Evolutionary conservation across 2,797 vertebrate genomes (phyloP), one percentile per base, ranked within the genome.

Genomic region (Aulostomus chinensis): DNA sequence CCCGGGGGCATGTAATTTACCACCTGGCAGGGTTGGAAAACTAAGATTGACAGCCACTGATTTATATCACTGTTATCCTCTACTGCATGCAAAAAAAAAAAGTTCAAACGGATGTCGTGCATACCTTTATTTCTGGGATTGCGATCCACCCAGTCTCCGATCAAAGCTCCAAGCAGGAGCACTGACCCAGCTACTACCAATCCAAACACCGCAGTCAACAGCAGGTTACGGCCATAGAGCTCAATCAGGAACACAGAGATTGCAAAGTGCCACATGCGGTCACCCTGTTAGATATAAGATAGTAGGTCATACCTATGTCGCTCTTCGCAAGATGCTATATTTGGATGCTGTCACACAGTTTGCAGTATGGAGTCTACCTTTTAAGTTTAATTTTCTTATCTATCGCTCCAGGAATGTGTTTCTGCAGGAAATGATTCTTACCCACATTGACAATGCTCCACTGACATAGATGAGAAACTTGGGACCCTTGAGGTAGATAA

Each of bases 111-210:
- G 17, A 8, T 50, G 26, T 30, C 3, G 2, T 10, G 25, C 46
- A 39, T 79, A 93, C 89, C 88, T 92, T 92, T 90, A 73, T 92
- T 92, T 79, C 89, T 91, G 56, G 92, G 90, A 75, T 94, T 91
- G 38, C 91, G 91, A 67, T 93, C 88, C 7, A 92, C 88, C 89
- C 88, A 93, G 58, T 93, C 90, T 74, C 92, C 93, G 77, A 91
- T 90, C 73, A 93, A 78, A 43, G 90, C 88, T 8, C 89, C 91
- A n/a, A 91, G 86, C 22, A 94, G 68, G 54, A 93, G 83, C 45
- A 91, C 81, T 29, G 91, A 94, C 46, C 89, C 90, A 16, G 91
- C 86, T 43, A 92, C 85, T 18, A 88, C 89, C 75, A 94, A 69
- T 45, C 88, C 91, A 78, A 92, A 92, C 67, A 91, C 81, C 0